Evolutionary conservation across 2,113 vertebrate species (phyloP).

Genomic region (Chaetura pelagica): DNA sequence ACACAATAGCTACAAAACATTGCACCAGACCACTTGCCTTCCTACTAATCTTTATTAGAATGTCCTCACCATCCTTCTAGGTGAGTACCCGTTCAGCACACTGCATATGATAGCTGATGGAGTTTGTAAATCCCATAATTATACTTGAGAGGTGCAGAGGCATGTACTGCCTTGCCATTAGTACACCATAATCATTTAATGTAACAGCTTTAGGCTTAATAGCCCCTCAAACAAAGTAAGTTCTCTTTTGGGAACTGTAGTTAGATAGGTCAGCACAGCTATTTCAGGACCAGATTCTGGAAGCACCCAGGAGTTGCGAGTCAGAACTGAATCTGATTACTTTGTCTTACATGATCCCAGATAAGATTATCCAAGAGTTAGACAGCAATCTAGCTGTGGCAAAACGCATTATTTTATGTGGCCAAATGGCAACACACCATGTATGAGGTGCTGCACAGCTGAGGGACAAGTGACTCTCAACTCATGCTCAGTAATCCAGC

Average conservation of each 20-base stretch:
- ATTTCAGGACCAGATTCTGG: not conserved
- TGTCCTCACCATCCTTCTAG: not conserved
- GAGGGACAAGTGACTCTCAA: not conserved
- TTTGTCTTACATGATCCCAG: not conserved
- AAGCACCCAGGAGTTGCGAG: fast-evolving
- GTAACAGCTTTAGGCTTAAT: not conserved
- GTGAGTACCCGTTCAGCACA: not conserved
- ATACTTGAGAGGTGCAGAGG: not conserved
- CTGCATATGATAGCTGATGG: not conserved
- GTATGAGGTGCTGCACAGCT: not conserved
- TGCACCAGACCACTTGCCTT: not conserved
- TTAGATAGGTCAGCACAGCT: not conserved
- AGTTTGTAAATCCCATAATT: not conserved
- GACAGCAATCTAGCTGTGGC: not conserved
- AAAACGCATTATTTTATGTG: not conserved
- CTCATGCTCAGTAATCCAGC: not conserved
- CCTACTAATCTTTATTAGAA: not conserved
- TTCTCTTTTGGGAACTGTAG: not conserved
- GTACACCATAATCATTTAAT: not conserved
- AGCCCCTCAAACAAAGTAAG: not conserved
- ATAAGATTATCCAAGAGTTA: not conserved
- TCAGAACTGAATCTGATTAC: not conserved
- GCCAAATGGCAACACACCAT: not conserved
- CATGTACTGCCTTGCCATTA: not conserved
- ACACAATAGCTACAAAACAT: fast-evolving